Percentiles rank a stretch among this genome's conserved stretches.
phyloP scores from a whole-genome alignment of 2,797 vertebrate species.

The Pantherophis vulpinus region DNA sequence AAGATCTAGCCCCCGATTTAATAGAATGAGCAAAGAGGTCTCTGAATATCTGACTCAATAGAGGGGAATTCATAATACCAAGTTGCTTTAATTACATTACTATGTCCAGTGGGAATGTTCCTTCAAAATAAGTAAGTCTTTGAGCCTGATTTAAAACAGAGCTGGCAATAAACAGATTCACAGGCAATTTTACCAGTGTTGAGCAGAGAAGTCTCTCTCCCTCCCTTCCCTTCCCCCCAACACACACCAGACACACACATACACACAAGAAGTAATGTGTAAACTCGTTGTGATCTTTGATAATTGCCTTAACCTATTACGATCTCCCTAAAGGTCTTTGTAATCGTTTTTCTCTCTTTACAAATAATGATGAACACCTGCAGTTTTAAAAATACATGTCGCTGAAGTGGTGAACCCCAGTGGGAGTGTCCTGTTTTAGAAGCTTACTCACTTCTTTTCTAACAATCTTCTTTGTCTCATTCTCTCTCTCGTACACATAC shows the following conservation, averaged over 20 bases:
- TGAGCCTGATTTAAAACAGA: background rate
- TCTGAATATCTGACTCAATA: background rate
- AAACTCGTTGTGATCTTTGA: constrained; percentile 40
- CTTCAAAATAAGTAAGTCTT: background rate
- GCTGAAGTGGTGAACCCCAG: constrained; percentile 34
- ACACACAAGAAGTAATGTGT: constrained; percentile 31
- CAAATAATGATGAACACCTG: constrained; percentile 62
- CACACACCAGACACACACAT: too few relatives aligned
- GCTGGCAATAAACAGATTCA: background rate
- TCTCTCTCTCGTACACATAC: background rate
- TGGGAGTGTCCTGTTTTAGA: constrained; percentile 56
- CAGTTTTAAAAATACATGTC: constrained; percentile 57
- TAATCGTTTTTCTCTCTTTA: constrained; percentile 60
- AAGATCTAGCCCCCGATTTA: background rate
- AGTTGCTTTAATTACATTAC: background rate
- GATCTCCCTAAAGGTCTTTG: constrained; percentile 51
- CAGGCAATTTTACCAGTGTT: background rate
- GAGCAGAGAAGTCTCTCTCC: background rate
- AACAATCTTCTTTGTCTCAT: constrained; percentile 39
- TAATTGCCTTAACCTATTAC: constrained; percentile 48
- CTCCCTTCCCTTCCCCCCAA: background rate
- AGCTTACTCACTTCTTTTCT: constrained; percentile 54
- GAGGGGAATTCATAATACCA: background rate
- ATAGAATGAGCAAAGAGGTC: background rate
- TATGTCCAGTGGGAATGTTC: background rate